Conservation (phyloP, 2,888 invertebrate genomes). For the Calameuta filiformis region DNA sequence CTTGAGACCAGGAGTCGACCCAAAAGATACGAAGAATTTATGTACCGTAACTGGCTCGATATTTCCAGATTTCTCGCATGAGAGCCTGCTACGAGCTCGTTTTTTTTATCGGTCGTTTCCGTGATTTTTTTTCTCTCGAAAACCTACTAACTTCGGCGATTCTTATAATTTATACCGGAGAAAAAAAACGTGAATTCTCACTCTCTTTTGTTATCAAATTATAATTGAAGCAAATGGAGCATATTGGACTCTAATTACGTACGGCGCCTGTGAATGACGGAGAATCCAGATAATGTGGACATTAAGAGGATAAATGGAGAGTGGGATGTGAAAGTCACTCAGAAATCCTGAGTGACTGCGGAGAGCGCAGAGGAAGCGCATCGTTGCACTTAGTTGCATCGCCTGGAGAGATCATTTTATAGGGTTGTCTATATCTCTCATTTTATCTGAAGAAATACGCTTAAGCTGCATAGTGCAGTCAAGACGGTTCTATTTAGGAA, state of each 20-base stretch:
- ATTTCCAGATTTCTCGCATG: constrained; percentile 2
- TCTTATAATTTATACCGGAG: neutral
- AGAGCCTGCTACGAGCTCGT: neutral
- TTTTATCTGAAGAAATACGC: neutral
- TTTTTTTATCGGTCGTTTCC: constrained; percentile 1
- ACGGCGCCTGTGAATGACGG: too few species aligned
- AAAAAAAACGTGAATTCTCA: too few species aligned
- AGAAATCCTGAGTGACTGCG: neutral
- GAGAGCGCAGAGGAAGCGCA: neutral
- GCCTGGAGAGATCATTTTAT: neutral
- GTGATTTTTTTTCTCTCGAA: neutral
- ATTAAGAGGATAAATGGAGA: neutral
- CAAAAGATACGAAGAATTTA: constrained; percentile 10
- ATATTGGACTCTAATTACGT: too few species aligned
- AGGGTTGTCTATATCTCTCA: neutral
- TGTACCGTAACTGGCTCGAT: constrained; percentile 5
- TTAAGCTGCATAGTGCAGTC: neutral
- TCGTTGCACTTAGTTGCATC: neutral
- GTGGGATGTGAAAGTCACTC: neutral
- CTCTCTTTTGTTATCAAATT: too few species aligned
- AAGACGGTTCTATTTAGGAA: neutral
- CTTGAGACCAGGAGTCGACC: neutral
- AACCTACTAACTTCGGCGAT: neutral
- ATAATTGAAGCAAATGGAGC: too few species aligned
- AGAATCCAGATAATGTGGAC: neutral